Base-by-base conservation (phyloP, 2,797 vertebrate species). In the Poecilia wingei region DNA sequence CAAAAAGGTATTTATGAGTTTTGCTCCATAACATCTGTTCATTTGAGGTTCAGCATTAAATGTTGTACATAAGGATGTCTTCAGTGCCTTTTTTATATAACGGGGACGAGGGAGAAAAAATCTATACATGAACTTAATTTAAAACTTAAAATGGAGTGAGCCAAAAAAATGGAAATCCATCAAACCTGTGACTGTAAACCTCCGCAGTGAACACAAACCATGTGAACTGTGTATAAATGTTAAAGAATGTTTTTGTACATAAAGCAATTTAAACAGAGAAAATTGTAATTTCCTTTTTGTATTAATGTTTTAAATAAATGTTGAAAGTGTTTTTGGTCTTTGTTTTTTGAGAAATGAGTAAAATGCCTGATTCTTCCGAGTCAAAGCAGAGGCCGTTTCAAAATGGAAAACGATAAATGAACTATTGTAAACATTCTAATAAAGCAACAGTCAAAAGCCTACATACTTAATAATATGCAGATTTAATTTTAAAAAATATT, bases 1-100 rank as follows among this genome's bases (percentile, higher is more conserved):
- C 86, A 86, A 88, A 88, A 31, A 70, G 59, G 79, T 94, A 91
- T 93, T 91, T 93, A 92, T 92, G 83, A 86, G 39, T 76, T 79
- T 61, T 43, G 75, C 76, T 74, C 28, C 46, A n/a, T 78, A 74
- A 61, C 76, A 28, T 46, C 55, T 83, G 69, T 55, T 75, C 28
- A 55, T 53, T 77, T 47, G 7, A 64, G 72, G 71, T 80, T 84
- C 64, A 45, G 80, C 41, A 74, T 77, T 47, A 78, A 36, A 82
- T 83, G 77, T 82, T 76, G 74, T 79, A 18, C 70, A 55, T 53
- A 74, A 75, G 80, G 75, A 36, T 33, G 76, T 81, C 61, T 22
- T 88, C 79, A 53, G 93, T 93, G 92, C 93, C 92, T 93, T 92
- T 78, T 61, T 33, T 59, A 28, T 33, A 31, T 20, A 25, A n/a